Evolutionary conservation across 2,888 invertebrate species (phyloP), one percentile per base, ranked within the genome.

Genomic region (Dinocampus coccinellae): DNA sequence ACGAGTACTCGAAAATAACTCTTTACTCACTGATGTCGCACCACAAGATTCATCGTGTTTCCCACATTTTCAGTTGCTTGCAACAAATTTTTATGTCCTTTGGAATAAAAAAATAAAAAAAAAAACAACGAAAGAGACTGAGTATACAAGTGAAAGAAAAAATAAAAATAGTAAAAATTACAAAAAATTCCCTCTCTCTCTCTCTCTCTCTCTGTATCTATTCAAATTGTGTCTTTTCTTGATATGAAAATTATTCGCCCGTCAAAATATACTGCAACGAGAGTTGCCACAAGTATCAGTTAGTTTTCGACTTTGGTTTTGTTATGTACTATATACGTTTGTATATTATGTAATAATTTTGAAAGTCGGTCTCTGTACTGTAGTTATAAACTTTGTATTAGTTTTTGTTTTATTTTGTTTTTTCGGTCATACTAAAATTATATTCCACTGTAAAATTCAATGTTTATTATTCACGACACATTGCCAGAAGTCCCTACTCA

Each of bases 1-100:
- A 36, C 62, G 61, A 52, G 36, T 69, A 69, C 69, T 69, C 7
- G 29, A 29, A 62, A 69, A 62, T 69, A 62, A 61, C 39, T 62
- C 58, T 58, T 36, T 24, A 10, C 61, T 62, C 39, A 42, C 39
- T 62, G 61, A 29, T 55, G 39, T 63, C 22, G 10, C 29, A 62
- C 24, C 69, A 55, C 62, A 22, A 53, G 62, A 55, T 53, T 39
- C 24, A 36, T 69, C 61, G 7, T n/a, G 61, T 69, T 60, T 42
- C 61, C 52, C 39, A 39, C 22, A 26, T 55, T 61, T 20, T 11
- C 29, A 62, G 62, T 61, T 60, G 62, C 36, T 13, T 24, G 53
- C 26, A 16, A 62, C 62, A 42, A 39, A 36, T 61, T 61, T 36
- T 39, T 57, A 34, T 55, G 36, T 52, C 6, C 42, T 61, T 26